Base-by-base conservation (phyloP, 1,140 invertebrate genomes). In the Drosophila setifemur region DNA sequence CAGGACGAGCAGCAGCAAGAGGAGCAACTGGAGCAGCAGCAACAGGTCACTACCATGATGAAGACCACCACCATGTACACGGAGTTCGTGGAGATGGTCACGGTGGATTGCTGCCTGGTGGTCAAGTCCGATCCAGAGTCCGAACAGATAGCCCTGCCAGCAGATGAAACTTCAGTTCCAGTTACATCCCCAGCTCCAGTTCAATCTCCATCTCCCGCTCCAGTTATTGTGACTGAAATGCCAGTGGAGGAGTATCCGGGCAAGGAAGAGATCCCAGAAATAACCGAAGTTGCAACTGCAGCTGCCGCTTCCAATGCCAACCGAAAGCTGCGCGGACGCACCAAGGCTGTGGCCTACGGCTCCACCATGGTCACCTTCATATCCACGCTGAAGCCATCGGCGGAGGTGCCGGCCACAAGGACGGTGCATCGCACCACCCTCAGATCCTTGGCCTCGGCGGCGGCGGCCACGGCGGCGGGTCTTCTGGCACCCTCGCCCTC, bases 401-500 rank as follows among this genome's bases (percentile, higher is more conserved):
- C 54, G 0, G 70, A 86, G 48, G 81, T 60, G 48, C 64, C 64
- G 25, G 33, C 60, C 19, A 72, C 78, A 12, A 79, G 66, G 37
- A 88, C 76, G 3, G 73, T 88, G 23, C 79, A 85, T 31, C 75
- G 74, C 44, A 73, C 75, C 29, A 85, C 82, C 0, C 16, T 87
- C 19, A 61, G 85, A 9, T 86, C 75, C 3, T 14, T 85, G 49
- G 81, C 81, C 1, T 53, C 66, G 14, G 78, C 68, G 12, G 78
- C 78, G 23, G 73, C 83, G 7, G 81, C 81, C 37, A 73, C 88
- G 2, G 72, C 85, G 12, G 74, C 63, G 0, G 81, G 77, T 1
- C 26, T 82, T 12, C 37, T 77, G 54, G 50, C 74, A 12, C 79
- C 73, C 5, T 86, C 92, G 23, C 85, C 91, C 28, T 91, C 90